Evolutionary conservation across 2,797 vertebrate species (phyloP).

Genomic region (Aythya fuligula): DNA sequence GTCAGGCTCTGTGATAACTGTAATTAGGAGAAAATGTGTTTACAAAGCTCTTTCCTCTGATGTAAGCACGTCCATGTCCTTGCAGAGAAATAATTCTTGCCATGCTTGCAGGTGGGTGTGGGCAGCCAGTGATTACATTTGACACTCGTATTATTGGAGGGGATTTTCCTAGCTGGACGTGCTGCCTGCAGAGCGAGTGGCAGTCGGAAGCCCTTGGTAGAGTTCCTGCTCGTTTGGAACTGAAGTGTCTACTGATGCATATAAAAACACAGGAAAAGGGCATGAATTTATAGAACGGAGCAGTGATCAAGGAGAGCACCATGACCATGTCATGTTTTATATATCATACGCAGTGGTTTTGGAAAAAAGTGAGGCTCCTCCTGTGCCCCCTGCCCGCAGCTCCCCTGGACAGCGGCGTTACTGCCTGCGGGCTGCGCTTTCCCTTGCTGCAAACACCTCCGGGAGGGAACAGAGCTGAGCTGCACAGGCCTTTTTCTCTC

Average conservation of each 20-base stretch:
- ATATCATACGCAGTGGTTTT: background rate
- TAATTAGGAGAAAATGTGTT: slow-evolving; percentile 68
- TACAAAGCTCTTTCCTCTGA: slow-evolving; percentile 60
- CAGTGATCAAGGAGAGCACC: background rate
- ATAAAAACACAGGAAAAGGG: background rate
- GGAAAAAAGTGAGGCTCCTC: background rate
- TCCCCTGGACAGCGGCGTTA: accelerated
- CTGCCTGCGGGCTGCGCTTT: background rate
- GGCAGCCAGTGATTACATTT: slow-evolving; percentile 7
- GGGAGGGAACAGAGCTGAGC: background rate
- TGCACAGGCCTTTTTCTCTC: background rate
- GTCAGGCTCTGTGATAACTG: slow-evolving; percentile 51
- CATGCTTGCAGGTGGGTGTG: slow-evolving; percentile 39
- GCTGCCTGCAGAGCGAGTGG: background rate
- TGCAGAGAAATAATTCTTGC: slow-evolving; percentile 42
- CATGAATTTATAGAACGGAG: background rate
- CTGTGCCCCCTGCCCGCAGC: too few relatives aligned
- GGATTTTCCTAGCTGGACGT: slow-evolving; percentile 19
- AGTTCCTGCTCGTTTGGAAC: background rate
- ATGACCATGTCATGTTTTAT: background rate
- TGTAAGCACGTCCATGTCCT: slow-evolving; percentile 47
- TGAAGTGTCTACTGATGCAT: background rate
- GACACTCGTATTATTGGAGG: background rate
- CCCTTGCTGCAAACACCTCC: background rate
- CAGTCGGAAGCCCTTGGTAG: background rate